Conservation (phyloP, 1,140 invertebrate species). For the Chironomus tepperi region DNA sequence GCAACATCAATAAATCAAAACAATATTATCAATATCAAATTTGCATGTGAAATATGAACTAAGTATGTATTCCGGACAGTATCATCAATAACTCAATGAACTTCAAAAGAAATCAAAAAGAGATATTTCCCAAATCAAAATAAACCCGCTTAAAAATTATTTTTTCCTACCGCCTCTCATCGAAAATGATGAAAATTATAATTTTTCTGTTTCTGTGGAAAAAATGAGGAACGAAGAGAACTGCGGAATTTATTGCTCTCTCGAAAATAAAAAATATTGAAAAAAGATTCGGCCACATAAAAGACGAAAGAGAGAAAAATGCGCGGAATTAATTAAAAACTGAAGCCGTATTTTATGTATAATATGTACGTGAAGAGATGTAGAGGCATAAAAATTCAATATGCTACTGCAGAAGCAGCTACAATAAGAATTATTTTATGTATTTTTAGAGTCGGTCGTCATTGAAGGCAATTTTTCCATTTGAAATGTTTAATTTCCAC, state of each 20-base stretch:
- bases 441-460: background rate
- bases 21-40: too few species aligned
- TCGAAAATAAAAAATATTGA: too few species aligned
- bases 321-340: constrained; percentile 12
- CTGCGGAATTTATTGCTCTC: too few species aligned
- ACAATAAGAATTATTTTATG: constrained; percentile 1
- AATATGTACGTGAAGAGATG: background rate
- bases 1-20: too few species aligned
- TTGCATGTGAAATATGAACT: too few species aligned
- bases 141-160: background rate
- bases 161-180: background rate
- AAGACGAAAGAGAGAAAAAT: background rate
- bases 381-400: background rate
- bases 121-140: too few species aligned
- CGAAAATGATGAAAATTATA: background rate
- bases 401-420: background rate
- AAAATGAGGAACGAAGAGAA: background rate
- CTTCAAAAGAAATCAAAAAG: too few species aligned
- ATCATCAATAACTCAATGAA: too few species aligned
- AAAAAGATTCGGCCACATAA: background rate
- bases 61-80: too few species aligned
- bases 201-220: background rate
- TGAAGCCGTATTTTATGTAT: background rate
- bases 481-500: constrained; percentile 1
- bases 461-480: background rate